A percentile compares a stretch with the other conserved stretches of the same genome.
Conservation (phyloP, 2,797 vertebrate species). For the Cryptoprocta ferox region DNA sequence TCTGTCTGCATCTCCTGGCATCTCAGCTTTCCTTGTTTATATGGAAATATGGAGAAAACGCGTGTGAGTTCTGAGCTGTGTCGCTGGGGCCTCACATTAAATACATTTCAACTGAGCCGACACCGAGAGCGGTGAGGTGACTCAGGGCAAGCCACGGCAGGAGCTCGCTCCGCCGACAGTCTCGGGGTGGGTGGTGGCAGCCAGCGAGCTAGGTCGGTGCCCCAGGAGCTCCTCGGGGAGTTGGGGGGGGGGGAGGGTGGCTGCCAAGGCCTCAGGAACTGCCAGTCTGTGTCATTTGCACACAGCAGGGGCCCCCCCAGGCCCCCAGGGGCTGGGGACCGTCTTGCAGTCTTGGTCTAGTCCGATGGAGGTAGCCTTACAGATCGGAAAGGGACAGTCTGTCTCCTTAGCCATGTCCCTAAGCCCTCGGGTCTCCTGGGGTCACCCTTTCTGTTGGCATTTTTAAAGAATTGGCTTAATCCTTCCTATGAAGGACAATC, state of each 20-base stretch:
- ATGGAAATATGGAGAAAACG: slow-evolving; percentile 43
- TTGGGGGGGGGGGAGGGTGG: no score
- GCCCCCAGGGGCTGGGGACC: neutral
- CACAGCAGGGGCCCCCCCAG: neutral
- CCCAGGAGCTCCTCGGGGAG: neutral
- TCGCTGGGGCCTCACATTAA: slow-evolving; percentile 7
- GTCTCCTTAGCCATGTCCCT: neutral
- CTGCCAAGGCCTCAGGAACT: neutral
- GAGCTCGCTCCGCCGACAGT: neutral
- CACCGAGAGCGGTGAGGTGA: neutral
- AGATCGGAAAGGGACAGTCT: rapidly evolving
- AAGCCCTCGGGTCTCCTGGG: neutral
- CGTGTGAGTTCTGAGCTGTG: neutral
- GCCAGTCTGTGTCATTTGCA: rapidly evolving
- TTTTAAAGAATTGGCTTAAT: neutral
- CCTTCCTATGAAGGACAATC: neutral
- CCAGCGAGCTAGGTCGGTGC: rapidly evolving
- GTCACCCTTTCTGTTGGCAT: neutral
- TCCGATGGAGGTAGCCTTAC: neutral
- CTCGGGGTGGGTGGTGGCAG: neutral
- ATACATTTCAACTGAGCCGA: neutral
- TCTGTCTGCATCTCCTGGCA: neutral
- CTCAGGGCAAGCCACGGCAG: rapidly evolving
- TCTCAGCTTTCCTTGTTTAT: slow-evolving; percentile 63
- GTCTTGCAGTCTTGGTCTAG: neutral